These are phyloP conservation scores for Pyrgus malvae DNA, from an alignment of 2,888 invertebrate species.

Conservation along the genomic window DNA sequence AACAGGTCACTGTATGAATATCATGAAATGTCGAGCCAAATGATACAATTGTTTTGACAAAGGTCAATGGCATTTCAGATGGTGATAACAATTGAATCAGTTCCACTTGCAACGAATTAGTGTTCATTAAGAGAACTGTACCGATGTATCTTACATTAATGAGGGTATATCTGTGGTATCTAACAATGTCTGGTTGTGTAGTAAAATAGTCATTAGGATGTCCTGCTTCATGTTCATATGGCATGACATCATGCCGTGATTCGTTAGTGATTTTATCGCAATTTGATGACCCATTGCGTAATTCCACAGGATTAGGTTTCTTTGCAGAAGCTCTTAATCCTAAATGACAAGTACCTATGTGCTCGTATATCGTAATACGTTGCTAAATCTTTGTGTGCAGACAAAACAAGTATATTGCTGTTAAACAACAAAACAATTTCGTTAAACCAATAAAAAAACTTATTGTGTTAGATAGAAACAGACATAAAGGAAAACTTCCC, in stretches of 20 bases:
- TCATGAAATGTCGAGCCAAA: conserved; percentile 18
- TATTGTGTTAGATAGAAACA: too few relatives aligned
- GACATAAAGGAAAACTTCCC: too few relatives aligned
- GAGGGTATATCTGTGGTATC: conserved; percentile 34
- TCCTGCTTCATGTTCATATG: conserved; percentile 46
- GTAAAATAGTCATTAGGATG: conserved; percentile 48
- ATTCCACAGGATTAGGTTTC: conserved; percentile 6
- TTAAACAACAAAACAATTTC: too few relatives aligned
- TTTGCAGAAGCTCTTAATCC: too few relatives aligned
- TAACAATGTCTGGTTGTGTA: conserved; percentile 43
- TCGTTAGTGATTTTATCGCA: conserved; percentile 46
- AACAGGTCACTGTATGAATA: conserved; percentile 20
- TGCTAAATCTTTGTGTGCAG: too few relatives aligned
- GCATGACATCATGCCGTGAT: conserved; percentile 57
- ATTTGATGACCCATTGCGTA: conserved; percentile 40
- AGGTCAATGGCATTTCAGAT: conserved; percentile 73
- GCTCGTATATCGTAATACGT: too few relatives aligned
- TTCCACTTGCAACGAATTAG: conserved; percentile 79
- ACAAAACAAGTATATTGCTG: too few relatives aligned
- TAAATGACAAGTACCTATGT: neutral
- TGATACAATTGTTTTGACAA: conserved; percentile 62
- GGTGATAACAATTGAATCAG: conserved; percentile 79
- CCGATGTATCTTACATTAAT: conserved; percentile 17
- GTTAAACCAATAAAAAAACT: too few relatives aligned
- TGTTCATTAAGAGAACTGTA: conserved; percentile 60